Evolutionary conservation across 1,140 invertebrate genomes (phyloP).

Genomic region (Saccostrea cuccullata): DNA sequence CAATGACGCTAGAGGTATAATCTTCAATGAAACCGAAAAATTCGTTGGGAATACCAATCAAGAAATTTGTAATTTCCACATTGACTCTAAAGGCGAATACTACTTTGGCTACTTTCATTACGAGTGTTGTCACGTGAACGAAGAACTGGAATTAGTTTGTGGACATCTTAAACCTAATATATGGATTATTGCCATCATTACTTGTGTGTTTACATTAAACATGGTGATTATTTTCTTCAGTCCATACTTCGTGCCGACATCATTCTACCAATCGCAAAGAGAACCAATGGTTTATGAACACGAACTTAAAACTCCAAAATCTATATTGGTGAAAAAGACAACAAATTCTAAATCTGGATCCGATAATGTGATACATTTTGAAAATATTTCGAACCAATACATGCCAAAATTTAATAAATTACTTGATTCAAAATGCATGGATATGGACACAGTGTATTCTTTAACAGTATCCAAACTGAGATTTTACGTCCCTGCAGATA

Average conservation of each 20-base stretch:
- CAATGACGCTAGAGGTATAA: not conserved
- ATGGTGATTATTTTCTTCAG: not conserved
- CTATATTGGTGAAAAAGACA: not conserved
- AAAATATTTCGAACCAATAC: not conserved
- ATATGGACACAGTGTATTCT: not conserved
- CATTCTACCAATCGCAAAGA: not conserved
- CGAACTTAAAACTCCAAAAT: not conserved
- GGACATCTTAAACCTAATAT: not conserved
- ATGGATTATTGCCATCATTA: not conserved
- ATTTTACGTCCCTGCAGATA: not conserved
- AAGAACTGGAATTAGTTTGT: not conserved
- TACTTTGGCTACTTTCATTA: constrained; percentile 13
- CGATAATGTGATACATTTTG: not conserved
- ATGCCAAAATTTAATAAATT: not conserved
- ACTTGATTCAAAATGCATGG: not conserved
- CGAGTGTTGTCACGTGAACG: not conserved
- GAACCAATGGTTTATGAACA: not conserved
- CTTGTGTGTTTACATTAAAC: not conserved
- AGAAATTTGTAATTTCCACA: constrained; percentile 19
- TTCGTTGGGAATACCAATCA: not conserved
- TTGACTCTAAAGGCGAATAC: not conserved
- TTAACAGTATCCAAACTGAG: not conserved
- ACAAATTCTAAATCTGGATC: not conserved
- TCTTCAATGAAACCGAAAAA: not conserved
- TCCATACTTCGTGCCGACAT: not conserved